Percentiles rank a stretch among this genome's conserved stretches.
Conservation (phyloP, 2,113 vertebrate species). For the Drymodes brunneopygia region DNA sequence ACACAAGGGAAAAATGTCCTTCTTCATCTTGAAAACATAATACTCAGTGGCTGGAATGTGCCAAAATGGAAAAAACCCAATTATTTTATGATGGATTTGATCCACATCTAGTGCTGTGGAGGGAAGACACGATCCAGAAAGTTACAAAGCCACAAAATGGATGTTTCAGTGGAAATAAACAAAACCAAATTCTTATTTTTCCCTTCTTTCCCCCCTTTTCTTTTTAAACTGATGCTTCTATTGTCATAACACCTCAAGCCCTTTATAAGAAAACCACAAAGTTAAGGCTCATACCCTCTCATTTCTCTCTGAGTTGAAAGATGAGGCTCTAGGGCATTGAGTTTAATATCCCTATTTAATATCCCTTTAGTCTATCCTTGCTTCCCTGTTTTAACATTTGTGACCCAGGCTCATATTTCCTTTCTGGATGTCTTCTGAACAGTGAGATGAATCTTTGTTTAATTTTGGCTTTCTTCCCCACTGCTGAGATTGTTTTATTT, state of each 20-base stretch:
- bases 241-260: neutral
- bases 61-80: neutral
- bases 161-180: neutral
- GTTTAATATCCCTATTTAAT: conserved; percentile 8
- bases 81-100: neutral
- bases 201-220: neutral
- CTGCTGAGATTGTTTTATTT: conserved; percentile 41
- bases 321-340: neutral
- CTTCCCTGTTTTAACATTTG: neutral
- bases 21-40: neutral
- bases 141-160: neutral
- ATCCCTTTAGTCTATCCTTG: neutral
- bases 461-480: conserved; percentile 16
- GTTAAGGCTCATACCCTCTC: neutral
- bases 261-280: neutral
- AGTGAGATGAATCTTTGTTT: conserved; percentile 10
- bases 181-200: neutral
- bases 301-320: neutral
- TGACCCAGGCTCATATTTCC: neutral
- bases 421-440: neutral
- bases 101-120: neutral
- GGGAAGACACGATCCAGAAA: neutral
- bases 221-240: neutral
- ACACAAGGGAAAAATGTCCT: neutral
- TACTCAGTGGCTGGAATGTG: neutral